Evolutionary conservation across 2,888 invertebrate species (phyloP).

Genomic region (Eulithis testata): DNA sequence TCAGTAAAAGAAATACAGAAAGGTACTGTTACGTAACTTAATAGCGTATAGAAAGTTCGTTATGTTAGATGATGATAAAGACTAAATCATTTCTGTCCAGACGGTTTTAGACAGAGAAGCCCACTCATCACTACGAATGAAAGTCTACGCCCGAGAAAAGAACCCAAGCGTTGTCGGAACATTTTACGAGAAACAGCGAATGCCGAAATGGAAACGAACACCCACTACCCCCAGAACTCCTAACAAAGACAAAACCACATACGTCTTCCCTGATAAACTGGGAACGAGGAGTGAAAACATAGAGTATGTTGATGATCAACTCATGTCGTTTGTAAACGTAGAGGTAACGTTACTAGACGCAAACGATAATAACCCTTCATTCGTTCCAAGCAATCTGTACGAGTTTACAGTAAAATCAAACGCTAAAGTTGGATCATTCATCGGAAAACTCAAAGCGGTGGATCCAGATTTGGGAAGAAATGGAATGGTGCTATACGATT

Average conservation of each 20-base stretch:
- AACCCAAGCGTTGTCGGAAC: slow-evolving; percentile 87
- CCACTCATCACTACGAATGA: slow-evolving; percentile 88
- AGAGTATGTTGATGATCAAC: slow-evolving; percentile 73
- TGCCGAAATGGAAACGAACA: slow-evolving; percentile 71
- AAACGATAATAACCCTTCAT: slow-evolving; percentile 96
- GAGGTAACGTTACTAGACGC: slow-evolving; percentile 94
- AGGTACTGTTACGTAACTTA: too few relatives aligned
- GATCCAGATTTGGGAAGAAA: slow-evolving; percentile 91
- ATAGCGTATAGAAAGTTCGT: too few relatives aligned
- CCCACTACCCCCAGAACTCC: slow-evolving; percentile 56
- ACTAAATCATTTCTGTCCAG: slow-evolving; percentile 62
- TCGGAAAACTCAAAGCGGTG: slow-evolving; percentile 91
- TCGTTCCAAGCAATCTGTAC: slow-evolving; percentile 92
- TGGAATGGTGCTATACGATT: slow-evolving; percentile 89
- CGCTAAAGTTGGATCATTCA: slow-evolving; percentile 87
- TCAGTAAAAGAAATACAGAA: too few relatives aligned
- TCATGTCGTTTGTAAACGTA: slow-evolving; percentile 87
- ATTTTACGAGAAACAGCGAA: slow-evolving; percentile 68
- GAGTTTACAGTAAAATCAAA: slow-evolving; percentile 90
- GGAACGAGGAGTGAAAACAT: slow-evolving; percentile 73
- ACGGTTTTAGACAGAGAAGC: slow-evolving; percentile 91
- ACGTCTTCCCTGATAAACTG: slow-evolving; percentile 76
- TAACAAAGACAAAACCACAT: slow-evolving; percentile 72
- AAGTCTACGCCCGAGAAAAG: slow-evolving; percentile 92
- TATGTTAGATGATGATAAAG: too few relatives aligned